Conservation (phyloP, 2,797 vertebrate genomes). For the Enteromius treurensis region DNA sequence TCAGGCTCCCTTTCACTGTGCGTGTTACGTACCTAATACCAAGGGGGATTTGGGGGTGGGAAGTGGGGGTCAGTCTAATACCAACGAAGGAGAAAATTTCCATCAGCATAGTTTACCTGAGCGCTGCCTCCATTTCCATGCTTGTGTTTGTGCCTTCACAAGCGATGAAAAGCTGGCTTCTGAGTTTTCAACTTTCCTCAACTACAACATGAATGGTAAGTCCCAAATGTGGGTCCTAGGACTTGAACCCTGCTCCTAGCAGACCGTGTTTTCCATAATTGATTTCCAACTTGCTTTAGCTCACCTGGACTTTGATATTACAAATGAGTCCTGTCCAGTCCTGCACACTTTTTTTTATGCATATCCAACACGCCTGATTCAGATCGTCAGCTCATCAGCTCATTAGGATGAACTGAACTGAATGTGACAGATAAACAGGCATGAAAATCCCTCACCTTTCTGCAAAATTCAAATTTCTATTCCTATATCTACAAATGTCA, state of each 20-base stretch:
- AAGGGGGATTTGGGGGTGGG: slow-evolving; percentile 27
- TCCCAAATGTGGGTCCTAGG: background rate
- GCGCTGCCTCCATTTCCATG: slow-evolving; percentile 89
- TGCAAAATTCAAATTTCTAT: too few relatives aligned
- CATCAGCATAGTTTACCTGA: slow-evolving; percentile 37
- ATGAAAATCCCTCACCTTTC: too few relatives aligned
- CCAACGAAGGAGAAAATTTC: background rate
- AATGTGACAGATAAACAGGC: background rate
- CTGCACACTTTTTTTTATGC: background rate
- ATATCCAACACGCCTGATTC: background rate
- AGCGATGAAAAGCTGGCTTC: slow-evolving; percentile 86
- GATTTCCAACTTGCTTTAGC: background rate
- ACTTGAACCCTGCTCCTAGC: background rate
- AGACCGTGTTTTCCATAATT: background rate
- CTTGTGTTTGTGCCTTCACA: slow-evolving; percentile 92
- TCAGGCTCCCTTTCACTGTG: slow-evolving; percentile 69
- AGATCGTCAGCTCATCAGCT: background rate
- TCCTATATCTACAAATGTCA: too few relatives aligned
- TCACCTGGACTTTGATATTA: background rate
- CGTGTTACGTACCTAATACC: slow-evolving; percentile 65
- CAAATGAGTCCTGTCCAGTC: background rate
- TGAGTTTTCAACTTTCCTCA: slow-evolving; percentile 87
- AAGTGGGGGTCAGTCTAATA: background rate
- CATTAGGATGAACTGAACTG: background rate
- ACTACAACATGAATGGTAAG: slow-evolving; percentile 77